Percentiles rank a stretch among this genome's conserved stretches.
Evolutionary conservation across 1,140 invertebrate genomes (phyloP).

Genomic region (Zaprionus ornatus): DNA sequence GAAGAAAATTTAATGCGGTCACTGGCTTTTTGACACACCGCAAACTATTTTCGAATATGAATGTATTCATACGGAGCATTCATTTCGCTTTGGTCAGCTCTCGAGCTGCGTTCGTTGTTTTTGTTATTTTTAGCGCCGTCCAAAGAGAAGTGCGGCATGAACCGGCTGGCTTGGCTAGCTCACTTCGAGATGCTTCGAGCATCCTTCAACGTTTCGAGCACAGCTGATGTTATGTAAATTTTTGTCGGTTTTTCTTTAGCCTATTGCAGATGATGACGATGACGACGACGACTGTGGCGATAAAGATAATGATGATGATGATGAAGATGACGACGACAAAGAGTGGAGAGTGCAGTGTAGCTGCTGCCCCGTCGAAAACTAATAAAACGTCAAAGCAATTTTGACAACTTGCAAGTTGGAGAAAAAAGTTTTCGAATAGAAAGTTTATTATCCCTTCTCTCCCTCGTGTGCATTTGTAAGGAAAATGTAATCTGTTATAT

Average conservation of each 20-base stretch:
- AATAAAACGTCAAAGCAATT: constrained; percentile 81
- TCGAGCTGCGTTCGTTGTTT: constrained; percentile 48
- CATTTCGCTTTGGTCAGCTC: constrained; percentile 65
- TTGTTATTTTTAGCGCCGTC: constrained; percentile 75
- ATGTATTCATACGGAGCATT: constrained; percentile 49
- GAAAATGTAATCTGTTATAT: constrained; percentile 36
- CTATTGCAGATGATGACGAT: constrained; percentile 7
- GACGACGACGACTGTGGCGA: constrained; percentile 13
- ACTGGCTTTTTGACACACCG: constrained; percentile 72
- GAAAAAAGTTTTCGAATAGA: constrained; percentile 37
- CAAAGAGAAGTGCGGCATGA: constrained; percentile 51
- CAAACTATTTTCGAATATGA: constrained; percentile 73
- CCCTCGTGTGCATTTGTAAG: constrained; percentile 9
- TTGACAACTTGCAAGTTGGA: constrained; percentile 67
- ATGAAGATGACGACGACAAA: constrained; percentile 25
- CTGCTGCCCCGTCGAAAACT: constrained; percentile 52
- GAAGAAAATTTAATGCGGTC: constrained; percentile 74
- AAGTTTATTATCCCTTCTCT: constrained; percentile 22
- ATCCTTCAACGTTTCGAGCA: constrained; percentile 70
- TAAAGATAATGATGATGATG: constrained; percentile 10
- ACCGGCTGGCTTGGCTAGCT: not conserved
- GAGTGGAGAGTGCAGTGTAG: constrained; percentile 50
- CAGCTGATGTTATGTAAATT: constrained; percentile 71
- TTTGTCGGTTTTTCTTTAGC: constrained; percentile 39
- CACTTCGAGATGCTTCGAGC: constrained; percentile 44